Percentiles rank a stretch among this genome's conserved stretches.
These are phyloP conservation scores for Liasis olivaceus DNA, from an alignment of 2,797 vertebrate species.

Conservation along the genomic window DNA sequence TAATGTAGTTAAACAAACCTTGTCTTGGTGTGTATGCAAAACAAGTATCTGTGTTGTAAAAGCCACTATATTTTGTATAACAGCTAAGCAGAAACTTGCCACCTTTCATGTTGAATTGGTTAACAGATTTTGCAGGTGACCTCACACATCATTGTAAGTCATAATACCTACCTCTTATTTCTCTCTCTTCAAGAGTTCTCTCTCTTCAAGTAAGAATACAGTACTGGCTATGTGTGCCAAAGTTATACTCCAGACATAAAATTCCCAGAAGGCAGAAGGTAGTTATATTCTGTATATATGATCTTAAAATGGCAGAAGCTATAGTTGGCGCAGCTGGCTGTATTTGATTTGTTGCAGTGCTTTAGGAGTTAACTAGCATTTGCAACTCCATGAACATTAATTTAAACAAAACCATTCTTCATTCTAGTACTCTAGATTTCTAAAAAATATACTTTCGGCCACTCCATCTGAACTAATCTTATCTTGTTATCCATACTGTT, in stretches of 20 bases:
- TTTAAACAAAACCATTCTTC: background rate
- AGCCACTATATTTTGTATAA: background rate
- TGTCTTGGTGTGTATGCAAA: background rate
- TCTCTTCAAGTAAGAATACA: background rate
- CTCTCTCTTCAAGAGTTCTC: background rate
- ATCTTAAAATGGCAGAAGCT: background rate
- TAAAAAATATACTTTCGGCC: background rate
- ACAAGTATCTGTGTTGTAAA: background rate
- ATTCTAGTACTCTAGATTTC: background rate
- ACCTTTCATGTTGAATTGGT: background rate
- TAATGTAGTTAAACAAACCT: background rate
- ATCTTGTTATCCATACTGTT: background rate
- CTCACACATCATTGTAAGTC: background rate
- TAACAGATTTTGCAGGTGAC: background rate
- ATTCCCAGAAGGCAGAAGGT: background rate
- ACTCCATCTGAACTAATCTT: background rate
- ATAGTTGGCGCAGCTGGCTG: background rate
- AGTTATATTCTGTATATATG: background rate
- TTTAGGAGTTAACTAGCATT: fast-evolving
- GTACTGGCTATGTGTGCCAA: constrained; percentile 10
- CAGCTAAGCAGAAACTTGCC: background rate
- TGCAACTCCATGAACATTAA: background rate
- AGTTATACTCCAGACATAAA: background rate
- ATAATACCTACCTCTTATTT: background rate
- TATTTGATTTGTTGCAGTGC: background rate